Percentiles rank a stretch among this genome's conserved stretches.
Evolutionary conservation across 2,113 vertebrate genomes (phyloP).

Genomic region (Stercorarius parasiticus): DNA sequence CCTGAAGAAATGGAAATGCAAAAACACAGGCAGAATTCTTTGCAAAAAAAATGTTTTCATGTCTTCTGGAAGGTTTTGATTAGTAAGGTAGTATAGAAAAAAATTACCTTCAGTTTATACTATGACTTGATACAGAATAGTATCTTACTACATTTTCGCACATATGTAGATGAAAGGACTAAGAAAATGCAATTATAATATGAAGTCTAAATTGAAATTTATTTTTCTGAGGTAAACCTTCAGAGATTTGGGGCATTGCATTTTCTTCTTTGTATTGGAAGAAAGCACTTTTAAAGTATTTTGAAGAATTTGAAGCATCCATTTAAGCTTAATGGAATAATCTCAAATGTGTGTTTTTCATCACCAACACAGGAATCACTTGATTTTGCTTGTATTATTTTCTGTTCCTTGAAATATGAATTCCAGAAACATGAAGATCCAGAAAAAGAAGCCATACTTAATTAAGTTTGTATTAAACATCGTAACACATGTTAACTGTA

Average conservation of each 20-base stretch:
- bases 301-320: neutral
- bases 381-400: neutral
- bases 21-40: neutral
- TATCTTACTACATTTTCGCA: neutral
- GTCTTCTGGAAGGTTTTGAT: neutral
- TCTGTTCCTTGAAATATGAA: neutral
- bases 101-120: neutral
- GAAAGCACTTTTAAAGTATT: neutral
- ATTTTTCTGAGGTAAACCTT: neutral
- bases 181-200: neutral
- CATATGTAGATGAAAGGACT: neutral
- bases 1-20: neutral
- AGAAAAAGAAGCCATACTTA: neutral
- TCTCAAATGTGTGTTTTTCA: neutral
- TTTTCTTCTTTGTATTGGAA: neutral
- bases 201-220: neutral
- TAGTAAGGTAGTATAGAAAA: neutral
- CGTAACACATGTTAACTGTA: neutral
- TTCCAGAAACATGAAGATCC: neutral
- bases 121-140: neutral
- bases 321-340: slow-evolving; percentile 3
- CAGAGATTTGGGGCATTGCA: accelerated
- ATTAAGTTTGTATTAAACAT: neutral
- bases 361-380: neutral
- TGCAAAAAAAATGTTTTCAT: neutral